phyloP scores from a whole-genome alignment of 2,797 vertebrate genomes.

The Chromobotia macracanthus region DNA sequence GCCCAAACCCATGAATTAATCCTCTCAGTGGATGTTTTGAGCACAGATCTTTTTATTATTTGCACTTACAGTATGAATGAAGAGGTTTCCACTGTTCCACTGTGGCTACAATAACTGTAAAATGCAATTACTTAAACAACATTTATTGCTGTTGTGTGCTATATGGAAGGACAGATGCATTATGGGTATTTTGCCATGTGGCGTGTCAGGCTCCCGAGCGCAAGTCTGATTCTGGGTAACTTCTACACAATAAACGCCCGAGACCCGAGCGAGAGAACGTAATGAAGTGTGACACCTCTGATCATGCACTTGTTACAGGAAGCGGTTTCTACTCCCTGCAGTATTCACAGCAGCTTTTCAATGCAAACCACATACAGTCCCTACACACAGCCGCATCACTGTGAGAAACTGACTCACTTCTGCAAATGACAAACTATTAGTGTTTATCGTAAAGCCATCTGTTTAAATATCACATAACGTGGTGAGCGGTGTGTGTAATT shows the following conservation, averaged over 20 bases:
- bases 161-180: neutral
- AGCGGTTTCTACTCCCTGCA: constrained; percentile 30
- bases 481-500: neutral
- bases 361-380: constrained; percentile 20
- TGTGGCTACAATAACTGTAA: neutral
- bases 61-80: constrained; percentile 3
- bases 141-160: neutral
- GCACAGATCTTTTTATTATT: neutral
- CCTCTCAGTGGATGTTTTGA: neutral
- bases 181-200: neutral
- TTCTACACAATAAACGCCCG: constrained; percentile 2
- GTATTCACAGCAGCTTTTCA: constrained; percentile 27
- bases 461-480: neutral
- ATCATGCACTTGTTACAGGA: constrained; percentile 34
- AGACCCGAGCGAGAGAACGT: constrained; percentile 1
- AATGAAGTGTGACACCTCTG: constrained; percentile 6
- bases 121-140: neutral
- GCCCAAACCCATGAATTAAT: neutral
- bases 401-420: no score
- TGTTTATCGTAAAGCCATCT: neutral
- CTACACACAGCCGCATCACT: neutral
- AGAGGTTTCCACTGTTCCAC: neutral
- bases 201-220: neutral
- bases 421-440: no score
- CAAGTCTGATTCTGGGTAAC: neutral